Percentiles rank a stretch among this genome's conserved stretches.
These are phyloP conservation scores for Eulimnadia texana DNA, from an alignment of 1,140 invertebrate genomes.

Conservation along the genomic window DNA sequence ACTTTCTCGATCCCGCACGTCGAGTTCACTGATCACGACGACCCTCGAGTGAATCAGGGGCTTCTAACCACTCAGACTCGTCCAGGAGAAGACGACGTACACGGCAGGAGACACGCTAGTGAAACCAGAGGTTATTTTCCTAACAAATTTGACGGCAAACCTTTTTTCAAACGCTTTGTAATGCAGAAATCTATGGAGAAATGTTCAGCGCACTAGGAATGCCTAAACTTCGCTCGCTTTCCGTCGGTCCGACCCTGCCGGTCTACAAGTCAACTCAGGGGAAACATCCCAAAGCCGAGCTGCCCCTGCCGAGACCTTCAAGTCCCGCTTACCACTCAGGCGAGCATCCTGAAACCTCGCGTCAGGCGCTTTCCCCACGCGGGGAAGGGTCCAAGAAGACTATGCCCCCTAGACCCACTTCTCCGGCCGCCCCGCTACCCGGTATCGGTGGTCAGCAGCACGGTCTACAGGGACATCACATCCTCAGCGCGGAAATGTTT, in stretches of 20 bases:
- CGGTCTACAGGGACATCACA: constrained; percentile 57
- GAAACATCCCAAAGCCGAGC: neutral
- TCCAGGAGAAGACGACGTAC: constrained; percentile 11
- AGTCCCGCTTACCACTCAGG: neutral
- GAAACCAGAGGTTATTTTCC: constrained; percentile 3
- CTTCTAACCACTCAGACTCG: no score
- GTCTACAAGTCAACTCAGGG: neutral
- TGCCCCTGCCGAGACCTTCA: neutral
- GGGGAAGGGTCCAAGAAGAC: neutral
- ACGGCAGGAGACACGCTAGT: neutral
- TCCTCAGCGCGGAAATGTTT: constrained; percentile 73
- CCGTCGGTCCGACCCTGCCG: constrained; percentile 4
- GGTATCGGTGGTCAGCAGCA: constrained; percentile 23
- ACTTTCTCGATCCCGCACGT: constrained; percentile 13
- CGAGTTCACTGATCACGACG: constrained; percentile 10
- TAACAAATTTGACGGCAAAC: neutral
- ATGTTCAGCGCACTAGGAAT: constrained; percentile 24
- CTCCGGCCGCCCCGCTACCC: constrained; percentile 5
- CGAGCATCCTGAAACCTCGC: neutral
- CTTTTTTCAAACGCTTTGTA: no score
- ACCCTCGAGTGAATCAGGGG: neutral
- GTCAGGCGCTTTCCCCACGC: neutral
- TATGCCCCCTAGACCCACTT: neutral
- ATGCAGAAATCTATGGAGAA: constrained; percentile 21
- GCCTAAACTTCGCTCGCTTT: constrained; percentile 6